Conservation (phyloP, 2,113 vertebrate species). For the Pterocles gutturalis region DNA sequence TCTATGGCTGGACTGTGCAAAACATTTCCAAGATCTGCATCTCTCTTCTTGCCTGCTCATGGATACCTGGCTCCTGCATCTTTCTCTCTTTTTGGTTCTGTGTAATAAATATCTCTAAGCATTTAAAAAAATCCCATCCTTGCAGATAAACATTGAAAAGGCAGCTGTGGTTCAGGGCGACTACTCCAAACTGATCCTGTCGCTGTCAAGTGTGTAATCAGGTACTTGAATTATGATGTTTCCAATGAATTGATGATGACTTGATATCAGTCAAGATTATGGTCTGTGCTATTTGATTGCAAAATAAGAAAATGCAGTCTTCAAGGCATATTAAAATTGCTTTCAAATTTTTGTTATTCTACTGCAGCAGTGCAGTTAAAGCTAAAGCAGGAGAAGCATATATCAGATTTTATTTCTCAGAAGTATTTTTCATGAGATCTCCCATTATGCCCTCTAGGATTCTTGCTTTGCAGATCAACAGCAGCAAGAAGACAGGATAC, state of each 20-base stretch:
- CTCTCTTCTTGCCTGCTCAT: background rate
- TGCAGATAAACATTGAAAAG: background rate
- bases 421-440: background rate
- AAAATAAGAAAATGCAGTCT: background rate
- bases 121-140: background rate
- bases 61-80: background rate
- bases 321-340: background rate
- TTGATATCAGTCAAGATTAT: background rate
- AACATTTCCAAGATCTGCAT: background rate
- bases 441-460: slow-evolving; percentile 1
- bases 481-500: slow-evolving; percentile 16
- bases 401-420: background rate
- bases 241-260: background rate
- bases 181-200: background rate
- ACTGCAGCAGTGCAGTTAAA: background rate
- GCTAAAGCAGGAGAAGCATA: background rate
- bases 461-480: slow-evolving; percentile 23
- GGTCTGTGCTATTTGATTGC: background rate
- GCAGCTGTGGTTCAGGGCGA: background rate
- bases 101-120: background rate
- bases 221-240: background rate
- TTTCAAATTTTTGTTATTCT: background rate
- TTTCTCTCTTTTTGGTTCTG: background rate
- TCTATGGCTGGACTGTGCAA: background rate
- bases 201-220: background rate